phyloP scores from a whole-genome alignment of 2,797 vertebrate species.

The Benthosema pterotum region DNA sequence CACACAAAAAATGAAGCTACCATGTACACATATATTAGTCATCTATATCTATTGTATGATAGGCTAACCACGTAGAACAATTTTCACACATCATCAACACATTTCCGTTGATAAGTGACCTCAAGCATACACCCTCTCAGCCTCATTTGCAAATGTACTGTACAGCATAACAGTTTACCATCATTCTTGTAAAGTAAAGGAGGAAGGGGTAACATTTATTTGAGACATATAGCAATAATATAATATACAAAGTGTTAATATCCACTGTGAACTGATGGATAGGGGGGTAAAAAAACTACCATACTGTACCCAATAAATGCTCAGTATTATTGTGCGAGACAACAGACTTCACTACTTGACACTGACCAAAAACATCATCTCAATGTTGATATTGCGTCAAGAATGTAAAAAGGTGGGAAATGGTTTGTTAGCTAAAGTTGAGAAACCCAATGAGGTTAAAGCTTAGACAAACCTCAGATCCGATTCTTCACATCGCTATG shows the following conservation, averaged over 20 bases:
- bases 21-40: slow-evolving; percentile 44
- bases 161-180: slow-evolving; percentile 32
- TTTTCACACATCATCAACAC: slow-evolving; percentile 23
- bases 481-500: background rate
- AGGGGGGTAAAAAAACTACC: slow-evolving; percentile 7
- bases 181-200: slow-evolving; percentile 39
- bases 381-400: background rate
- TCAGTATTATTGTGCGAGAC: slow-evolving; percentile 2
- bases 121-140: slow-evolving; percentile 17
- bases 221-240: slow-evolving; percentile 48
- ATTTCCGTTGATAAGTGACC: slow-evolving; percentile 17
- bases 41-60: slow-evolving; percentile 16
- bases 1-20: slow-evolving; percentile 31
- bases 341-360: background rate
- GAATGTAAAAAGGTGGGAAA: too few species aligned
- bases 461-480: background rate
- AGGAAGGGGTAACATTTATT: slow-evolving; percentile 29
- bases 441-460: too few species aligned
- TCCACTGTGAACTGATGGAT: slow-evolving; percentile 11
- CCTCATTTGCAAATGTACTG: background rate
- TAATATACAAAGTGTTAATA: slow-evolving; percentile 48
- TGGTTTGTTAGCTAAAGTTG: too few species aligned
- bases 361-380: background rate
- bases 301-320: slow-evolving; percentile 3
- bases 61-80: slow-evolving; percentile 7